Percentiles rank a stretch among this genome's conserved stretches.
Evolutionary conservation across 2,797 vertebrate genomes (phyloP).

Genomic region (Characodon lateralis): DNA sequence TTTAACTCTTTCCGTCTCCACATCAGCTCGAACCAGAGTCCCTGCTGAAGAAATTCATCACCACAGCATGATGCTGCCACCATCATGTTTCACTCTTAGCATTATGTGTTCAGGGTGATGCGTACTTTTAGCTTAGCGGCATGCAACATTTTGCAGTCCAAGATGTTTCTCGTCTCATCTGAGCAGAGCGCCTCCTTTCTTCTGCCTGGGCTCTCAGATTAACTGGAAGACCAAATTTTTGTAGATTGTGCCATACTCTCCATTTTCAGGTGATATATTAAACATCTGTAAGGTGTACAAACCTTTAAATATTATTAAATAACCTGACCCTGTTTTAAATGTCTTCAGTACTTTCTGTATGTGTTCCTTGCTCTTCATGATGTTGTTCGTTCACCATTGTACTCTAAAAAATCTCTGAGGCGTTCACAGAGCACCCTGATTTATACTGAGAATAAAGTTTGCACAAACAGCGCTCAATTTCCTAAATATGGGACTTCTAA

Average conservation of each 20-base stretch:
- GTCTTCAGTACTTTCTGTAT: background rate
- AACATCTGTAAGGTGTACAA: background rate
- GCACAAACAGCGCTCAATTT: no score
- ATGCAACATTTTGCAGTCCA: no score
- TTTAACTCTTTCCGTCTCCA: no score
- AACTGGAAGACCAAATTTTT: background rate
- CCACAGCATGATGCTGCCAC: no score
- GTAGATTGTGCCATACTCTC: background rate
- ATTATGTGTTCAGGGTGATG: no score
- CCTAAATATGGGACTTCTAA: no score
- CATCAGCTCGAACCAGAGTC: no score
- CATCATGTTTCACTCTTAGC: no score
- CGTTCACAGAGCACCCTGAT: no score
- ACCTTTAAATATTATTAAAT: background rate
- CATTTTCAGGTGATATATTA: background rate
- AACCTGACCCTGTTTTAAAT: background rate
- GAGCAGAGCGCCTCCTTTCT: background rate
- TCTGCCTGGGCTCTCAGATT: background rate
- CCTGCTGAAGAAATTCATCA: no score
- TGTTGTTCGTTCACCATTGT: background rate
- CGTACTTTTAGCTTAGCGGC: no score
- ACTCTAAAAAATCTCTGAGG: background rate
- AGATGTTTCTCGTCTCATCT: background rate
- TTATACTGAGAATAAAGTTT: no score
- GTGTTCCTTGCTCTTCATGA: background rate